These are phyloP conservation scores for Drosophila fuyamai DNA, from an alignment of 1,140 invertebrate species.

Conservation along the genomic window DNA sequence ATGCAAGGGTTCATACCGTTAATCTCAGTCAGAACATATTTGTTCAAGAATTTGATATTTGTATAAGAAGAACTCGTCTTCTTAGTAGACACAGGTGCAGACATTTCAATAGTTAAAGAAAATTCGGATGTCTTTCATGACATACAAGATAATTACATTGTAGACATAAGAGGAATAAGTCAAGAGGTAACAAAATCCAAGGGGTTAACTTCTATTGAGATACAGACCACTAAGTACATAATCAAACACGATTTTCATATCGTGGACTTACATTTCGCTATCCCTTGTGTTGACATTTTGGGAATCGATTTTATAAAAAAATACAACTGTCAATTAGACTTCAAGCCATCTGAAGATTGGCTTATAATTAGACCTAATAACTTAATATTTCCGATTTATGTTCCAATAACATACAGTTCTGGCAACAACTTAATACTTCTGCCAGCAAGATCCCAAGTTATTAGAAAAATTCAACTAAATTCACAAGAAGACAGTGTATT, in stretches of 20 bases:
- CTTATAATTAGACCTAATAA: too few species aligned
- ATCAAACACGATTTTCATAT: neutral
- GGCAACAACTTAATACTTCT: too few species aligned
- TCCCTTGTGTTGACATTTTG: neutral
- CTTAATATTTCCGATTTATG: too few species aligned
- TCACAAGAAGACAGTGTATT: too few species aligned
- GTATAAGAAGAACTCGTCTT: too few species aligned
- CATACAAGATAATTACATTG: constrained; percentile 14
- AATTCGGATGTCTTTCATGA: neutral
- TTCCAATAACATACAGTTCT: too few species aligned
- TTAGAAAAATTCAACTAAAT: too few species aligned
- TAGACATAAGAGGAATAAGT: constrained; percentile 10
- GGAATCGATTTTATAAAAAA: neutral
- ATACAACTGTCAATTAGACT: neutral
- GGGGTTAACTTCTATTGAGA: constrained; percentile 16
- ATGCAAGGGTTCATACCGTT: too few species aligned
- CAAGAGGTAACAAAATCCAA: constrained; percentile 9
- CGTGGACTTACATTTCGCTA: constrained; percentile 1
- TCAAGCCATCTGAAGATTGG: too few species aligned
- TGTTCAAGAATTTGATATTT: too few species aligned
- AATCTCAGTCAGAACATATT: too few species aligned
- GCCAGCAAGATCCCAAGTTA: too few species aligned
- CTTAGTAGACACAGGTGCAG: constrained; percentile 25
- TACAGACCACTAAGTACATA: constrained; percentile 12
- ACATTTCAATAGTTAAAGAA: constrained; percentile 15